These are phyloP conservation scores for Orchesella flavescens DNA, from an alignment of 2,888 invertebrate genomes.

Conservation along the genomic window DNA sequence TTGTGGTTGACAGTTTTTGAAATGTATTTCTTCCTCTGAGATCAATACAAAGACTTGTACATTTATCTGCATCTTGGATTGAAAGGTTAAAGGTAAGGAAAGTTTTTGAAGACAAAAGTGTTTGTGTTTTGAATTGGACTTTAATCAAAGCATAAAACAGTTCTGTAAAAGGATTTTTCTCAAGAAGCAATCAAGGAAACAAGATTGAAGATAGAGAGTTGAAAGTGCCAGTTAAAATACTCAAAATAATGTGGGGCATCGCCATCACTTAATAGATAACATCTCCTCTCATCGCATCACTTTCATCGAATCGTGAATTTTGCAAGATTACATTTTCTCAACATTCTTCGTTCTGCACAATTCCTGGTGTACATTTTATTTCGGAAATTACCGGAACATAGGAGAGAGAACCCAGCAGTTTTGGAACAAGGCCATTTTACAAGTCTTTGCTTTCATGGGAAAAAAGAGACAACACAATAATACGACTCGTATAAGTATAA, in stretches of 20 bases:
- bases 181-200: background rate
- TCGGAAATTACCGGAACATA: background rate
- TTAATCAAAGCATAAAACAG: no score
- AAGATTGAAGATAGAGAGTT: background rate
- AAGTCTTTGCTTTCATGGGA: background rate
- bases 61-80: no score
- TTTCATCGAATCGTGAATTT: no score
- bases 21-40: no score
- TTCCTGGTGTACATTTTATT: background rate
- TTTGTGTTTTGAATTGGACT: no score
- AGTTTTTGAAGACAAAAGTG: no score
- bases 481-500: background rate
- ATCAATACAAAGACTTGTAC: no score
- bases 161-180: no score
- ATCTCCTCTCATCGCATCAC: slow-evolving; percentile 5
- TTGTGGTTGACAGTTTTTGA: no score
- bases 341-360: background rate
- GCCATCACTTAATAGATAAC: slow-evolving; percentile 18
- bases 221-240: no score
- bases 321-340: no score
- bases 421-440: slow-evolving; percentile 49
- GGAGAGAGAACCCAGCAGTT: slow-evolving; percentile 6
- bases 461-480: slow-evolving; percentile 4
- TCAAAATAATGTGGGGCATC: slow-evolving; percentile 33
- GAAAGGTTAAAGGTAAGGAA: no score